These are phyloP conservation scores for Petrolisthes manimaculis DNA, from an alignment of 2,888 invertebrate genomes.

Conservation along the genomic window DNA sequence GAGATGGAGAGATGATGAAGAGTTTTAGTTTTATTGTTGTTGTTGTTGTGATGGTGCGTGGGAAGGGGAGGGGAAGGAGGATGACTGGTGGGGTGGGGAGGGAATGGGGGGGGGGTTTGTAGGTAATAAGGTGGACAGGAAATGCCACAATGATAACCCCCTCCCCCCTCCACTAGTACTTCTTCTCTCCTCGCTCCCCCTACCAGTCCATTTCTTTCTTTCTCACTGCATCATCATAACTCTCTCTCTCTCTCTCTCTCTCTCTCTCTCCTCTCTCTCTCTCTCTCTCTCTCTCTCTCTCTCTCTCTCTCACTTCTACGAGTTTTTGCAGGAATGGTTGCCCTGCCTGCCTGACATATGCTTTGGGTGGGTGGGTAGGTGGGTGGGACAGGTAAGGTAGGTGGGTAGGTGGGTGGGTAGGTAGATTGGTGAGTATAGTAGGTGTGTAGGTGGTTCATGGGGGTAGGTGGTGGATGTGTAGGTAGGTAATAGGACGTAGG, in stretches of 20 bases:
- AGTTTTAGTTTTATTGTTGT: not conserved
- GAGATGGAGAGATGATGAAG: not conserved
- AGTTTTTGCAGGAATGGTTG: no score
- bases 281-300: no score
- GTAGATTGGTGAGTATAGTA: not conserved
- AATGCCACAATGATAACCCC: slow-evolving; percentile 29
- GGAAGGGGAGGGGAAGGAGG: not conserved
- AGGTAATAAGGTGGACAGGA: slow-evolving; percentile 25
- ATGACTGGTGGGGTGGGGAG: not conserved
- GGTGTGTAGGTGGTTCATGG: not conserved
- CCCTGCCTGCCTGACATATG: no score
- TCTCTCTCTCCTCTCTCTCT: no score
- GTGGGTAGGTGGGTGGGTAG: slow-evolving; percentile 1
- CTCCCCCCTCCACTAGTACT: not conserved
- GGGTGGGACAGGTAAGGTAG: not conserved
- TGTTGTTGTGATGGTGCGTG: no score
- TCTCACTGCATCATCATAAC: not conserved
- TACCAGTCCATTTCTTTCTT: not conserved
- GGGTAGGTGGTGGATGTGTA: not conserved
- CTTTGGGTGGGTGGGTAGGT: not conserved
- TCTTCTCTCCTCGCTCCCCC: not conserved
- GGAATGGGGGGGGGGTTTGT: not conserved
- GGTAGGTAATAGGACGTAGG: not conserved
- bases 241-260: no score
- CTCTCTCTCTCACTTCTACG: no score